Evolutionary conservation across 2,797 vertebrate genomes (phyloP).

Genomic region (Rachycentron canadum): DNA sequence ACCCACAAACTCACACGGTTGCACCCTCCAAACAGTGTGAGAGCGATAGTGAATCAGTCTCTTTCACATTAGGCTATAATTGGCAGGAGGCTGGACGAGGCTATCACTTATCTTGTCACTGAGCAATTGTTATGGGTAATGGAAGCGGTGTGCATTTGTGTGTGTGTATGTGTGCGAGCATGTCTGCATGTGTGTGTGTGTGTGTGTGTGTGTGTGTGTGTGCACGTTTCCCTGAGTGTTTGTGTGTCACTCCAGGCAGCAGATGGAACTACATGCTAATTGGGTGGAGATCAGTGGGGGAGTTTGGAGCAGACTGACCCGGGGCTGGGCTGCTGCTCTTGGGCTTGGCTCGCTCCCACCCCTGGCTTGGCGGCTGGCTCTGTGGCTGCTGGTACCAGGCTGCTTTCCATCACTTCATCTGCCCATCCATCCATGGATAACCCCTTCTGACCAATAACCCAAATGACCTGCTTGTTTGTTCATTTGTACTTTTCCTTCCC

Average conservation of each 20-base stretch:
- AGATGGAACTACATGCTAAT: constrained; percentile 84
- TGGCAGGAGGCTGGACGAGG: constrained; percentile 78
- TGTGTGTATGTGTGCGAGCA: constrained; percentile 27
- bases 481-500: constrained; percentile 35
- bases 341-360: constrained; percentile 68
- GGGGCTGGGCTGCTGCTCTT: constrained; percentile 61
- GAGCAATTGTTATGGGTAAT: constrained; percentile 81
- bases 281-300: constrained; percentile 76
- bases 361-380: constrained; percentile 61
- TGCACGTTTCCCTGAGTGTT: constrained; percentile 42
- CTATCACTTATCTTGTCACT: constrained; percentile 83
- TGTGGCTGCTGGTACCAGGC: constrained; percentile 59
- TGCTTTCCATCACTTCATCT: constrained; percentile 64
- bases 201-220: constrained; percentile 35
- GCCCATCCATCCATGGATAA: constrained; percentile 54
- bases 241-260: constrained; percentile 67
- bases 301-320: constrained; percentile 78
- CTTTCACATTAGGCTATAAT: constrained; percentile 81
- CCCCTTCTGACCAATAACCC: constrained; percentile 51
- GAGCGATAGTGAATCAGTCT: constrained; percentile 76
- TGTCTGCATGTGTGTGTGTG: constrained; percentile 14
- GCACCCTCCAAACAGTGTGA: constrained; percentile 66
- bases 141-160: constrained; percentile 58
- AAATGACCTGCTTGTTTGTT: constrained; percentile 38
- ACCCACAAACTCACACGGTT: constrained; percentile 23